Conservation (phyloP, 2,888 invertebrate species). For the Troilus luridus region DNA sequence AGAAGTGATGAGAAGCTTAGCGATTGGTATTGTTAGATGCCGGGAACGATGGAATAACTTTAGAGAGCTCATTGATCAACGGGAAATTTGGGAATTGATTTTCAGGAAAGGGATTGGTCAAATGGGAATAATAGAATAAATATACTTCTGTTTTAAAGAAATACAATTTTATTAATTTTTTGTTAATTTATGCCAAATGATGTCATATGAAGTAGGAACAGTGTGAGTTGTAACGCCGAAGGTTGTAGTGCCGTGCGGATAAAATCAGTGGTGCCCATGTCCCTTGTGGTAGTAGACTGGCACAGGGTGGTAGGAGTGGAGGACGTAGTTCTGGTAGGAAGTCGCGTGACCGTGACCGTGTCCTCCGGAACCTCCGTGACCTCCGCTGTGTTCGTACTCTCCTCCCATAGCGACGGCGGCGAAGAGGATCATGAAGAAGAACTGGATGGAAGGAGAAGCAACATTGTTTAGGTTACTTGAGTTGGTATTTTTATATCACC, state of each 20-base stretch:
- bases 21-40: no score
- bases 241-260: neutral
- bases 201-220: neutral
- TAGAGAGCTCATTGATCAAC: no score
- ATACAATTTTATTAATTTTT: constrained; percentile 9
- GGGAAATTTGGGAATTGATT: neutral
- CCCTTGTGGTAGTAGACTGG: constrained; percentile 65
- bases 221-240: constrained; percentile 40
- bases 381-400: constrained; percentile 59
- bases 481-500: neutral
- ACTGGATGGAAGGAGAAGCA: constrained; percentile 50
- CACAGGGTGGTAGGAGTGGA: constrained; percentile 65
- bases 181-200: constrained; percentile 22
- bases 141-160: neutral
- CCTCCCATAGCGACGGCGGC: constrained; percentile 60
- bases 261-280: constrained; percentile 62
- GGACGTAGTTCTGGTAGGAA: constrained; percentile 65
- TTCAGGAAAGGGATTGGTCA: neutral
- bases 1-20: no score
- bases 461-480: no score
- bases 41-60: no score
- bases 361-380: constrained; percentile 52
- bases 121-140: neutral
- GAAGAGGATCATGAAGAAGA: constrained; percentile 60
- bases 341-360: constrained; percentile 64